Base-by-base conservation (phyloP, 53 echinoderm and acorn worm species). In the Temnopleurus reevesii region DNA sequence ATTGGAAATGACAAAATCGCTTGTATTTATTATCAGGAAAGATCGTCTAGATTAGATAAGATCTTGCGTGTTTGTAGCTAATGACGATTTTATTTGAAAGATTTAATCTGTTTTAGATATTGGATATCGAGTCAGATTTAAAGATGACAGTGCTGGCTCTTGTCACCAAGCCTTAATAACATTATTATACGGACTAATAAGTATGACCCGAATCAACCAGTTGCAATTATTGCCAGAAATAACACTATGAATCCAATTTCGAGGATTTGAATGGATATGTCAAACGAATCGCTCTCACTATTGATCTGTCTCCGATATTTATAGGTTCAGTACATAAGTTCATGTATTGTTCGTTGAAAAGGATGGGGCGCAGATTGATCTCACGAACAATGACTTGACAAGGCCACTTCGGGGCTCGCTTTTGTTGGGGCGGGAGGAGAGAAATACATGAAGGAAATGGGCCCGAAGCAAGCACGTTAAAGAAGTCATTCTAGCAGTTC, bases 401-500 rank as follows among this genome's bases (percentile, higher is more conserved):
- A 63, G 63, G 33, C 13, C 33, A 29, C 63, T 63, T 13, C 0
- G 0, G 1, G 34, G 38, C 71, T 8, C 36, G 43, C 41, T 41
- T 38, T 38, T 38, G n/a, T 4, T 38, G 15, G 21, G 35, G n/a
- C 19, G 5, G 3, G 1, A 0, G 71, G 2, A 64, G 12, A 12
- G 65, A 18, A 64, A 64, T 34, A 55, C 55, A 3, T 21, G 2
- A 1, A 34, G 41, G 41, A 71, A 36, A 38, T 36, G 43, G 41
- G 71, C 71, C 71, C 12, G 71, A 21, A 71, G 71, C 71, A n/a
- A 38, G n/a, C 71, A 38, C 71, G 38, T n/a, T 41, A 63, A 29
- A 63, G 30, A 63, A 29, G 63, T 33, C n/a, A 41, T 71, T 12
- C 36, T 21, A 34, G 13, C 38, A 71, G 71, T 41, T 71, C 71